Evolutionary conservation across 2,888 invertebrate genomes (phyloP).

Genomic region (Macaria notata): DNA sequence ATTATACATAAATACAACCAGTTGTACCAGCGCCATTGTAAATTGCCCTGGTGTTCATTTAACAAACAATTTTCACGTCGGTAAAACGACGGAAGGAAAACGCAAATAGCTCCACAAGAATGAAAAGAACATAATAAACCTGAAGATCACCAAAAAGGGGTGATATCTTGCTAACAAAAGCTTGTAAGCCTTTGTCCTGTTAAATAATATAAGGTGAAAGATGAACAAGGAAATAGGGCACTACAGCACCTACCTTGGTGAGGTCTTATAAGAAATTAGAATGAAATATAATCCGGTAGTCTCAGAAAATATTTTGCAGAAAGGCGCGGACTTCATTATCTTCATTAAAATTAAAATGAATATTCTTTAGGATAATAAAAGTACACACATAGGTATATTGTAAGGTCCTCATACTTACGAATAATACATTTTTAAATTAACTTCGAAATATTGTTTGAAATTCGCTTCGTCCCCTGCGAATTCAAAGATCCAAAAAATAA

Average conservation of each 20-base stretch:
- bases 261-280: no score
- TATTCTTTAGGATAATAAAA: no score
- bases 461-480: constrained; percentile 15
- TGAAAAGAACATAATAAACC: constrained; percentile 9
- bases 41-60: background rate
- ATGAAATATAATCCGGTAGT: no score
- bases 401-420: no score
- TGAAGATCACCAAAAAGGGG: constrained; percentile 3
- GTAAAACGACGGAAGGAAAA: background rate
- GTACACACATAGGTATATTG: no score
- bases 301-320: no score
- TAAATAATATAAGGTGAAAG: constrained; percentile 2
- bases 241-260: no score
- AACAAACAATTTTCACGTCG: background rate
- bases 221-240: constrained; percentile 4
- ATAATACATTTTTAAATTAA: no score
- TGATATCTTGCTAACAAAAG: constrained; percentile 7
- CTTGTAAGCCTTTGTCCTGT: constrained; percentile 5
- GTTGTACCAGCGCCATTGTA: no score
- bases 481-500: constrained; percentile 21
- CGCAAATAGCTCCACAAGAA: constrained; percentile 1
- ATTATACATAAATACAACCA: no score
- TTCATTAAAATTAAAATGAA: no score
- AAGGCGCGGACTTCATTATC: no score
- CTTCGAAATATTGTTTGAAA: constrained; percentile 9